Evolutionary conservation across 2,113 vertebrate genomes (phyloP).

Genomic region (Tupaia tana): DNA sequence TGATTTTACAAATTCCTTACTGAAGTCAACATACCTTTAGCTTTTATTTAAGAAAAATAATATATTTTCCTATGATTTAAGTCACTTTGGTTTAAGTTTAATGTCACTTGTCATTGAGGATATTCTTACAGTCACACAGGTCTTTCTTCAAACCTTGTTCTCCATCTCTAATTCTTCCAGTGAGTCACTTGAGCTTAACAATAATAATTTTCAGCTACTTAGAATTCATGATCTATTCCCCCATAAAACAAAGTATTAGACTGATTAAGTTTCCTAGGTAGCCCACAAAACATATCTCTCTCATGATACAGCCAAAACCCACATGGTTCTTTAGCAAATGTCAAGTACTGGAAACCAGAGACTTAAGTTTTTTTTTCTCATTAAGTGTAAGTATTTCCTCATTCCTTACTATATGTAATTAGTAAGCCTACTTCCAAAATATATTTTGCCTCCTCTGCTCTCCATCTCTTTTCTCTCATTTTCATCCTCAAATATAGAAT

Average conservation of each 20-base stretch:
- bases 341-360: background rate
- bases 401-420: background rate
- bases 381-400: background rate
- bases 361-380: background rate
- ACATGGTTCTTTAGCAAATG: background rate
- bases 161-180: background rate
- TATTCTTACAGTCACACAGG: background rate
- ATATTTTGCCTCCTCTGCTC: background rate
- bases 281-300: background rate
- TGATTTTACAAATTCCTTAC: background rate
- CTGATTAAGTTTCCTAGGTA: slow-evolving; percentile 14
- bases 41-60: background rate
- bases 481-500: background rate
- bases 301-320: background rate
- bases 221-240: background rate
- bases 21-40: background rate
- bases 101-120: background rate
- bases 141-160: background rate
- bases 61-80: background rate
- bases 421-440: background rate
- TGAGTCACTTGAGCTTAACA: background rate
- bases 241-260: background rate
- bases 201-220: background rate
- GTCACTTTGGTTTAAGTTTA: background rate
- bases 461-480: background rate